Evolutionary conservation across 1,140 invertebrate genomes (phyloP), one percentile per base, ranked within the genome.

Genomic region (Episyrphus balteatus): DNA sequence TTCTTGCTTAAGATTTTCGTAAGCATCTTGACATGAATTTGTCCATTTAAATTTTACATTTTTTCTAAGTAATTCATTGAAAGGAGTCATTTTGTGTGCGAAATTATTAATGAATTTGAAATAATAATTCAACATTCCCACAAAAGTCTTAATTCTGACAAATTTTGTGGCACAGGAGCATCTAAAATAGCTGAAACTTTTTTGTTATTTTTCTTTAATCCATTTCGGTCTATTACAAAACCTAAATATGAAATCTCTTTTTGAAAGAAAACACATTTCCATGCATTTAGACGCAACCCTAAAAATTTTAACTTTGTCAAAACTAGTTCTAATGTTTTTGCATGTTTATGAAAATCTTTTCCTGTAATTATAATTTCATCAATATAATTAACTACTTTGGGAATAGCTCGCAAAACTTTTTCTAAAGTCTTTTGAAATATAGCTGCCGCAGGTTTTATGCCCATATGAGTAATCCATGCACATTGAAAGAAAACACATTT

Each of bases 391-490:
- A 60, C 55, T 2, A 41, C 45, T 0, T 38, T 43, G 8, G 42
- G 43, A 13, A 58, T 33, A 5, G 53, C 52, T 2, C 47, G 41
- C 14, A 63, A 47, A 2, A 55, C 52, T 19, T 61, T 57, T 41
- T 59, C 60, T 52, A 62, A 59, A 9, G 54, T 31, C 38, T 56
- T 62, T 50, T 66, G 61, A 50, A 63, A 61, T 40, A 61, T 62
- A n/a, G n/a, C n/a, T n/a, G n/a, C n/a, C n/a, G n/a, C n/a, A n/a
- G n/a, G n/a, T n/a, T n/a, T n/a, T n/a, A 48, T n/a, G n/a, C n/a
- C n/a, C n/a, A n/a, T n/a, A n/a, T n/a, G n/a, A n/a, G n/a, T n/a
- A n/a, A n/a, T n/a, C n/a, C n/a, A n/a, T n/a, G n/a, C n/a, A n/a
- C n/a, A n/a, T n/a, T n/a, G n/a, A n/a, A n/a, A n/a, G n/a, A n/a